phyloP scores from a whole-genome alignment of 1,140 invertebrate genomes.

The Drosophila tristis region DNA sequence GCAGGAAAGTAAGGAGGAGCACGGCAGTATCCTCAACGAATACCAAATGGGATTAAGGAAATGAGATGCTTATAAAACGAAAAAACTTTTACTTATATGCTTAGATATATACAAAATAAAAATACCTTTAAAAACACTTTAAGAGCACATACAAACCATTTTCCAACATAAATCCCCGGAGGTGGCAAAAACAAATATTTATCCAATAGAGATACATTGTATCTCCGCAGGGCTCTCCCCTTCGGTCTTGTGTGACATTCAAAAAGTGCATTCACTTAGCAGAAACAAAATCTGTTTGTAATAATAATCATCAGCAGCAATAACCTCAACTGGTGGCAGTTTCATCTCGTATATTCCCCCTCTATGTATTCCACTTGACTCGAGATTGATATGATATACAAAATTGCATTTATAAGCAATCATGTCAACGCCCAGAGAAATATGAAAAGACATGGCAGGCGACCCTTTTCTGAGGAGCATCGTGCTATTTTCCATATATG shows the following conservation, averaged over 20 bases:
- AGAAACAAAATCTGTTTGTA: slow-evolving; percentile 72
- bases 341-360: slow-evolving; percentile 1
- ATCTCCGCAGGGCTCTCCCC: neutral
- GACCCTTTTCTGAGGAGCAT: neutral
- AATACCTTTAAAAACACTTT: neutral
- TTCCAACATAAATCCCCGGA: neutral
- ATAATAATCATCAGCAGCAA: slow-evolving; percentile 78
- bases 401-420: slow-evolving; percentile 82
- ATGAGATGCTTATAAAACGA: too few relatives aligned
- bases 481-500: slow-evolving; percentile 17
- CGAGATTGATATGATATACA: slow-evolving; percentile 66
- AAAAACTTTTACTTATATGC: too few relatives aligned
- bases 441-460: slow-evolving; percentile 54
- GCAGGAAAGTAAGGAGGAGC: too few relatives aligned
- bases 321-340: slow-evolving; percentile 23
- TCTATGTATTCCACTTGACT: slow-evolving; percentile 2
- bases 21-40: too few relatives aligned
- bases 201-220: slow-evolving; percentile 5
- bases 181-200: slow-evolving; percentile 20
- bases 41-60: too few relatives aligned
- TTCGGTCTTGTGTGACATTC: slow-evolving; percentile 28
- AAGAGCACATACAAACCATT: too few relatives aligned
- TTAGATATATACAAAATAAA: too few relatives aligned
- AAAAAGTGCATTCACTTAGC: slow-evolving; percentile 60
- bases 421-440: slow-evolving; percentile 73